Base-by-base conservation (phyloP, 1,140 invertebrate genomes). In the Chironomus striatipennis region DNA sequence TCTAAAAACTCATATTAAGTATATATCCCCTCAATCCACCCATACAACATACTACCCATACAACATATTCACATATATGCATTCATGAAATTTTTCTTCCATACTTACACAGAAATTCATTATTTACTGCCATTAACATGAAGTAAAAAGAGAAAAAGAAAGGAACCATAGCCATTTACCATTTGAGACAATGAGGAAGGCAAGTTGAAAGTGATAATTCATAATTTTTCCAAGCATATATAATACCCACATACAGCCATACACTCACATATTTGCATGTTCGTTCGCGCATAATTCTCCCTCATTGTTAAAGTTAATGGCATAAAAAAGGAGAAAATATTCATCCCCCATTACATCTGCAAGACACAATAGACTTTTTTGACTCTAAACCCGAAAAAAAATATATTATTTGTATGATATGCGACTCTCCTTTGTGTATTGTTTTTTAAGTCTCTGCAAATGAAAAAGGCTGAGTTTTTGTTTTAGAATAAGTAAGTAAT, bases 201-300 rank as follows among this genome's bases (percentile, higher is more conserved):
- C 47, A 57, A 57, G 47, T 57, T 57, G 47, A 57, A 34, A 57
- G 47, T 57, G 47, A 57, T 57, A 57, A 57, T 57, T 57, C 47
- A 57, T 57, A 57, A 57, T 57, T 57, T 57, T n/a, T 57, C 47
- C 15, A 34, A 34, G 24, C 24, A 34, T 5, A 34, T 34, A 34
- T 5, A 34, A 1, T 34, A 34, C 24, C 1, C 24, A 34, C 5
- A 34, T 34, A 34, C 24, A 34, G 24, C 24, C 24, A 34, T 5
- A 34, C 5, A 2, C 24, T 34, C 24, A 34, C 24, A 34, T 34
- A 34, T 34, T 34, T 34, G 24, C 24, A 34, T 34, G 24, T 34
- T 34, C 24, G 24, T 34, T 34, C 24, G 24, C 24, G 24, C 24
- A 34, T 34, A 34, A 34, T 34, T 34, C 24, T 34, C 24, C 24